Percentiles rank a stretch among this genome's conserved stretches.
Evolutionary conservation across 2,797 vertebrate species (phyloP).

Genomic region (Simalia tracyae): DNA sequence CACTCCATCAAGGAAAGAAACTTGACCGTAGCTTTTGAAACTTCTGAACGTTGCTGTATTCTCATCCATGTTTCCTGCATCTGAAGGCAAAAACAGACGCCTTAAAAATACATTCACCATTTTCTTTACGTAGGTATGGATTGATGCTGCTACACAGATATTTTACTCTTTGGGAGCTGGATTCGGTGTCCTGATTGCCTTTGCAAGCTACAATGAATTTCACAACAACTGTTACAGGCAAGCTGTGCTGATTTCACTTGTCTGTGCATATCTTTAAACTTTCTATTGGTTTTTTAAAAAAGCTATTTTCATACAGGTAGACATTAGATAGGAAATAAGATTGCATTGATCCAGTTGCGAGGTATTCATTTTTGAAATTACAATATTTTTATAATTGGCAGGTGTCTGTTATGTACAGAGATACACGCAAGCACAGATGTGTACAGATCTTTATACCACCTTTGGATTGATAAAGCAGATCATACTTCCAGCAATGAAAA

Average conservation of each 20-base stretch:
- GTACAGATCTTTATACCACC: neutral
- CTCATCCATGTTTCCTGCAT: neutral
- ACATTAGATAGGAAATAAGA: neutral
- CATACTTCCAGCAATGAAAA: neutral
- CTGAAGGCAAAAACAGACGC: neutral
- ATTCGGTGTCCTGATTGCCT: constrained; percentile 96
- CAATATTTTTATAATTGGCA: neutral
- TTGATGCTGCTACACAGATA: constrained; percentile 97
- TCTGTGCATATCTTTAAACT: neutral
- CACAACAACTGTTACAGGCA: constrained; percentile 99
- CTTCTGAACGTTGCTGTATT: neutral
- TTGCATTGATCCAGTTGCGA: neutral
- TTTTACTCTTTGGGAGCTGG: constrained; percentile 97
- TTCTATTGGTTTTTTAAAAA: neutral
- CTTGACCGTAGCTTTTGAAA: neutral
- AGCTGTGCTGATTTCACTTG: constrained; percentile 24
- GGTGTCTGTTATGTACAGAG: too few species aligned
- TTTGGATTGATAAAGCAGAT: neutral
- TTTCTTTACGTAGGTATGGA: constrained; percentile 88
- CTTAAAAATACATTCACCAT: neutral
- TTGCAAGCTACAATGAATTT: constrained; percentile 98
- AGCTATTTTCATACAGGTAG: neutral
- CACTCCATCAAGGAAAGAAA: neutral
- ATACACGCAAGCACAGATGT: neutral
- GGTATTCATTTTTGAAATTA: neutral